Percentiles rank a stretch among this genome's conserved stretches.
phyloP scores from a whole-genome alignment of 2,113 vertebrate species.

The Cephalopterus ornatus region DNA sequence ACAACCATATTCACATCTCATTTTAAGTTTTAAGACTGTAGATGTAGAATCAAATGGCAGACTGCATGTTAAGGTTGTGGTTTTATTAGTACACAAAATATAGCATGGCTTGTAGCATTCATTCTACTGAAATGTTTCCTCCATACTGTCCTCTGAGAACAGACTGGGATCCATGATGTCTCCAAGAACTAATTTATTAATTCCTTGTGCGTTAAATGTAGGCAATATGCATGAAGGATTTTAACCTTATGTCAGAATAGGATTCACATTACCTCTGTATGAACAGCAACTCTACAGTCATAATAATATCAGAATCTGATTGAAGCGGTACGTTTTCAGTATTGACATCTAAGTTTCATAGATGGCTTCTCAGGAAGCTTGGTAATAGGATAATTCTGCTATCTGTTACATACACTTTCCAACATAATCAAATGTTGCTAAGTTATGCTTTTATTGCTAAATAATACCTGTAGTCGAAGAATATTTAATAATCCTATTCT shows the following conservation, averaged over 20 bases:
- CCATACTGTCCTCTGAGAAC: background rate
- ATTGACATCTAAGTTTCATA: background rate
- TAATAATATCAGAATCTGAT: background rate
- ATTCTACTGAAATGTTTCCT: background rate
- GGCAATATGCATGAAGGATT: no score
- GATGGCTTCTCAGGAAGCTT: background rate
- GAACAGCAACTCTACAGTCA: background rate
- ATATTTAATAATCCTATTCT: background rate
- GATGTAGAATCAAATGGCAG: background rate
- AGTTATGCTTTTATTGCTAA: background rate
- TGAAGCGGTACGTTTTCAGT: background rate
- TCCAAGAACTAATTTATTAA: background rate
- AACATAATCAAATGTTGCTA: background rate
- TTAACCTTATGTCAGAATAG: background rate
- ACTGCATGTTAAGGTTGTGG: background rate
- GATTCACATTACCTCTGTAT: background rate
- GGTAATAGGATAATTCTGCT: background rate
- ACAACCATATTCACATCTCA: background rate
- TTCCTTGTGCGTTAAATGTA: background rate
- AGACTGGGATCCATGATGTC: background rate
- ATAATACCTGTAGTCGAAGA: background rate
- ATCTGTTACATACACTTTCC: background rate
- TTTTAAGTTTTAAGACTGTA: background rate
- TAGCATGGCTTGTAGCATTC: background rate
- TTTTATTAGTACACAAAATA: background rate